Percentiles rank a stretch among this genome's conserved stretches.
Conservation (phyloP, 2,113 vertebrate species). For the Myiozetetes cayanensis region DNA sequence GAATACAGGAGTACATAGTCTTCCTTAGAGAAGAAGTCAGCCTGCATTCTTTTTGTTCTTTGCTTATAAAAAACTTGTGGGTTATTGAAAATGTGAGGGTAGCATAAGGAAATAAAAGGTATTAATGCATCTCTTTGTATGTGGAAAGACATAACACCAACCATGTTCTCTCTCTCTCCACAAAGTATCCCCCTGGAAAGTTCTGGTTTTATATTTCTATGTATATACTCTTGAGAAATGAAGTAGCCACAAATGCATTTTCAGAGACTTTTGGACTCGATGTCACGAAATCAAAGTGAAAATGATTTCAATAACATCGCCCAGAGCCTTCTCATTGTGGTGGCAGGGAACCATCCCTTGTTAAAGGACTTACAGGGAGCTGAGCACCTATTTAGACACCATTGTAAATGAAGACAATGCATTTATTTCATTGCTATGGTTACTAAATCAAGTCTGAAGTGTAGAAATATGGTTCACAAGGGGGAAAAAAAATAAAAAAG, state of each 20-base stretch:
- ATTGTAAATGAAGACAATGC: constrained; percentile 58
- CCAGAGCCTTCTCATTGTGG: background rate
- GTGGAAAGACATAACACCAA: background rate
- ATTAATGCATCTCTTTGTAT: constrained; percentile 22
- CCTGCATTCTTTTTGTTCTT: background rate
- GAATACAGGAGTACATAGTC: background rate
- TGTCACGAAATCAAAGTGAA: constrained; percentile 39
- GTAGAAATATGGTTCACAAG: constrained; percentile 17
- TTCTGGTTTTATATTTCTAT: background rate
- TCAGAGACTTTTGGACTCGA: background rate
- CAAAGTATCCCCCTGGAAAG: background rate
- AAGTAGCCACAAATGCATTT: background rate
- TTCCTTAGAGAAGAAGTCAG: background rate
- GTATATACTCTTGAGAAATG: background rate
- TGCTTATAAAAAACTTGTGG: background rate
- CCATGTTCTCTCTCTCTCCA: background rate
- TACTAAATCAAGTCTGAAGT: constrained; percentile 44
- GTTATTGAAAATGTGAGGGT: background rate
- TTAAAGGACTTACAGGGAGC: constrained; percentile 25
- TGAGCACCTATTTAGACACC: constrained; percentile 55
- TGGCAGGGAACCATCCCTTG: constrained; percentile 5
- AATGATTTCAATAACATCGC: constrained; percentile 8
- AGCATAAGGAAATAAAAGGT: background rate
- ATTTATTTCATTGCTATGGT: constrained; percentile 66
- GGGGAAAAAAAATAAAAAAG: background rate